Evolutionary conservation across 2,888 invertebrate genomes (phyloP), one percentile per base, ranked within the genome.

Genomic region (Eurytoma californica): DNA sequence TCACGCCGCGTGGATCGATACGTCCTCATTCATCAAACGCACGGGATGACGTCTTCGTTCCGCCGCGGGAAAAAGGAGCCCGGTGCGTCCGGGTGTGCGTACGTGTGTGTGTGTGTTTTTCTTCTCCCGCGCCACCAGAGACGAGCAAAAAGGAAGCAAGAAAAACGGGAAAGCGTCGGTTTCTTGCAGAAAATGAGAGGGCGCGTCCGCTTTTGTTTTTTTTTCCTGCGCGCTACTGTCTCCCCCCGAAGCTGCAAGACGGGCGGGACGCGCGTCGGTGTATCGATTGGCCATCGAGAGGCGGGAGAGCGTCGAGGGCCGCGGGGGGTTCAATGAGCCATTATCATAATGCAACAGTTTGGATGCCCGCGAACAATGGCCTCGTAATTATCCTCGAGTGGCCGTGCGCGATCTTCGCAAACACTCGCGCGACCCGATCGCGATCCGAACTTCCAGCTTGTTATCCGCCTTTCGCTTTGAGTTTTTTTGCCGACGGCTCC

Each of bases 1-100:
- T 83, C 79, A 80, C 73, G 76, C 77, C 66, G 12, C 47, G 30
- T 77, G 74, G 82, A 84, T 83, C 84, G 79, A 83, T 84, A 82
- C 67, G 77, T 79, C 60, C 82, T 80, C 80, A 81, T 83, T 84
- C 78, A 79, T 83, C 80, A 82, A 79, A 82, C 77, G 73, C 75
- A 72, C 53, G 73, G 39, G 53, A 61, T 66, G 79, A 72, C 57
- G 57, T 79, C 65, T 65, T 69, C 72, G 58, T 60, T 70, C 18
- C 16, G 55, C n/a, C 49, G 67, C 20, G 20, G 61, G 66, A 67
- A 67, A 20, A 20, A 39, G 39, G 47, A 53, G 24, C 24, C 24
- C 24, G 24, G 24, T 24, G 24, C 24, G 24, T 2, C 24, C 24
- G 24, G 2, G 1, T n/a, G n/a, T n/a, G n/a, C n/a, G n/a, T 24